Evolutionary conservation across 2,888 invertebrate species (phyloP), one percentile per base, ranked within the genome.

Genomic region (Chymomyza procnemis): DNA sequence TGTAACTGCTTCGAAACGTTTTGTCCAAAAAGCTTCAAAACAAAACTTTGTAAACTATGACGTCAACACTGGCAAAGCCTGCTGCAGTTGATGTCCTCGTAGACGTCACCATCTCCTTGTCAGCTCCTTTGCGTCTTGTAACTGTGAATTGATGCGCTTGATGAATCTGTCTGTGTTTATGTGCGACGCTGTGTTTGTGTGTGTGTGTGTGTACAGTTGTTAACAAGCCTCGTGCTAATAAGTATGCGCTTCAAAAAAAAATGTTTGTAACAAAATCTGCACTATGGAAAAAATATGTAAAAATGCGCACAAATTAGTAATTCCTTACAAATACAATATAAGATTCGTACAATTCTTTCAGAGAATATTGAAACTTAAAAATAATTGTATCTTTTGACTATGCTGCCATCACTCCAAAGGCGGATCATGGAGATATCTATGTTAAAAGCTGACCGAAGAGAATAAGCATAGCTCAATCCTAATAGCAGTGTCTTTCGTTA

Each of bases 11-110:
- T 41, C 34, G 3, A 41, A 67, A 66, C 48, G 73, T 69, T 70
- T 72, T 84, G 81, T 80, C 81, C 85, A 21, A 86, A 82, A 86
- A 82, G 87, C 85, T 82, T 82, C 84, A n/a, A 77, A 81, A 82
- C 81, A 80, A 86, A 82, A 86, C 77, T 86, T 84, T 73, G 66
- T 2, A 69, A 85, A 72, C 68, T 68, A 75, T 68, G 76, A 68
- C 77, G 75, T 86, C 86, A 79, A 84, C 84, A 86, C 34, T 41
- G 34, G 0, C 34, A 41, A 12, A 12, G n/a, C n/a, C 34, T 41
- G 34, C 34, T 41, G 34, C 34, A 41, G 12, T 81, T 81, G 86
- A 82, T 72, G 87, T 26, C 26, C 6, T 26, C 18, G 9, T 14
- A 3, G 19, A 21, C 54, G 26, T 26, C 26, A 26, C 26, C 26